A percentile compares a stretch with the other conserved stretches of the same genome.
Evolutionary conservation across 2,113 vertebrate species (phyloP).

Genomic region (Cynocephalus volans): DNA sequence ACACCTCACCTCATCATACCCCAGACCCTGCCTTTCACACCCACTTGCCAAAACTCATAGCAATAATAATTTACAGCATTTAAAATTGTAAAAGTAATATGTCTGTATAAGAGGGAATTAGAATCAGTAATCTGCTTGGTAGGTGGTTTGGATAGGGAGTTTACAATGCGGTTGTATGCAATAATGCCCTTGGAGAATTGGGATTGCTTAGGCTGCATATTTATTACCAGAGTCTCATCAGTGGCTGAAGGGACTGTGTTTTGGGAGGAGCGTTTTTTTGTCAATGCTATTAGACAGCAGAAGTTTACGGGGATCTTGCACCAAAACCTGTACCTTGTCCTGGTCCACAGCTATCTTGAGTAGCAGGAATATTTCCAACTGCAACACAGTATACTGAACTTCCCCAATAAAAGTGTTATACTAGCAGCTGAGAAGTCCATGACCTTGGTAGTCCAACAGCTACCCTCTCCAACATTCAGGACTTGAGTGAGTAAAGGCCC

Average conservation of each 20-base stretch:
- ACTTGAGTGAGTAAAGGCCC: no score
- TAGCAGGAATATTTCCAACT: accelerated
- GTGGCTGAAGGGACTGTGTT: no score
- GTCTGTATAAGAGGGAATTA: accelerated
- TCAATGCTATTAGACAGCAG: accelerated
- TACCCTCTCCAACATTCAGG: background rate
- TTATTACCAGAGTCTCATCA: background rate
- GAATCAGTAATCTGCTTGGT: background rate
- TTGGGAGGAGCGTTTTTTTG: background rate
- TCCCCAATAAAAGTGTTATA: background rate
- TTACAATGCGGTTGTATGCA: background rate
- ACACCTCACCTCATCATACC: accelerated
- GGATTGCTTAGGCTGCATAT: no score
- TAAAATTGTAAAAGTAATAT: background rate
- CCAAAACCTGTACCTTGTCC: accelerated
- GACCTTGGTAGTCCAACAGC: background rate
- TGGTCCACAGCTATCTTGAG: background rate
- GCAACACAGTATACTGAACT: accelerated
- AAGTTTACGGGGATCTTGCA: background rate
- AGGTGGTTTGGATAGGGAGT: background rate
- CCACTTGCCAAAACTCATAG: background rate
- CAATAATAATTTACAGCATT: background rate
- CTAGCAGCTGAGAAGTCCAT: no score
- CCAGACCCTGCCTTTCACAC: background rate
- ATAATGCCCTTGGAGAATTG: background rate